Base-by-base conservation (phyloP, 1,140 invertebrate species). In the Piezodorus guildinii region DNA sequence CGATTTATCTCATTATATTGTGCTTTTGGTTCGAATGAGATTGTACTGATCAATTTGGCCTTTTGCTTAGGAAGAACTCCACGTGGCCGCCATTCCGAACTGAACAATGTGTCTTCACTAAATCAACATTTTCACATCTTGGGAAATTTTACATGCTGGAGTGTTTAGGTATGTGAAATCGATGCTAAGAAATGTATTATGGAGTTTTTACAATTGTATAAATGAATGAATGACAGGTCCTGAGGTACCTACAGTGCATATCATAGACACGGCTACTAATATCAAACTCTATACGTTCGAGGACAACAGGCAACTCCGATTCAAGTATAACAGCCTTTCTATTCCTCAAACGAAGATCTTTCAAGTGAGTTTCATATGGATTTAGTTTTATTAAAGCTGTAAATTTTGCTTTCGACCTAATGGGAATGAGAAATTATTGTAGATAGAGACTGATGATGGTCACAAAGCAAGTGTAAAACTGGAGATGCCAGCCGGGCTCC, bases 401-500 rank as follows among this genome's bases (percentile, higher is more conserved):
- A 1, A 52, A 21, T 19, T 30, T 30, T 30, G 27, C 27, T 30
- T 30, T 30, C 8, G 27, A 30, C 27, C 27, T 30, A 30, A 30
- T 30, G 8, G 27, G n/a, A 52, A 19, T 52, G 27, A 30, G 8
- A 30, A 19, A 19, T 52, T 9, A 19, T 51, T 52, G 21, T 72
- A 76, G 67, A 78, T 82, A 12, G 76, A 81, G 67, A 73, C 82
- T 10, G 77, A 80, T 64, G 75, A 72, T 25, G 77, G 76, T 6
- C 78, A 77, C 62, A 72, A 75, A 60, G 79, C 79, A 12, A 76
- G 79, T 56, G 86, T 91, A 0, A 78, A 84, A 12, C 76, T 91
- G 4, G 80, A 82, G 63, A 73, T 91, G 49, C 88, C 88, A 1
- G 86, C 86, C 0, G 84, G 85, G n/a, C 78, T 90, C 65, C 75